Evolutionary conservation across 1,140 invertebrate species (phyloP), one percentile per base, ranked within the genome.

Genomic region (Drosophila sechellia): DNA sequence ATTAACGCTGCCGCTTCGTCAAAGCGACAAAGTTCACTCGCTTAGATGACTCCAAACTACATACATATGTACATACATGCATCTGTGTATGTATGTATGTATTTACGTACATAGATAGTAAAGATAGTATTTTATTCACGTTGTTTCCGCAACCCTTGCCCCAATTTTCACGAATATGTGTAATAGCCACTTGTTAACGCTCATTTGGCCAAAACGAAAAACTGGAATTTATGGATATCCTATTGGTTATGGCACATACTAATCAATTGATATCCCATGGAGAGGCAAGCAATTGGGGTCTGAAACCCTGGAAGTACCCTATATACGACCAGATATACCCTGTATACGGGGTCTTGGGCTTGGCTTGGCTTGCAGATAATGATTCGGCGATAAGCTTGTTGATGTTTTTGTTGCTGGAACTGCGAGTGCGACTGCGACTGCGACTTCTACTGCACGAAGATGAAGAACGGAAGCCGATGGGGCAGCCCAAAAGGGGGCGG

Each of bases 391-490:
- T 85, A 85, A 85, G 81, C 56, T 84, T 83, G 79, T 84, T 84
- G 77, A 86, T 85, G 81, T 85, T 86, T 81, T 87, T 78, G 76
- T 84, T 83, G 71, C 80, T 66, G 70, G 31, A 54, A 20, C 50
- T 58, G 48, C 58, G 34, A 46, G 48, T 25, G 22, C 48, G 69
- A 68, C 35, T 61, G 71, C 58, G 61, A 65, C 57, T 79, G 77
- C 63, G 80, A 15, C 13, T 15, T 15, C 39, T 12, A 37, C 11
- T 12, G 35, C 37, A 39, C 1, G 37, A 39, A 85, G 81, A 85
- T 65, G 77, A 85, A 86, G 83, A 85, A 86, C 81, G 78, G 81
- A 85, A 85, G 77, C 79, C 70, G 61, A 65, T 61, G 73, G 72
- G 49, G 49, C 73, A 68, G 53, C 49, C 55, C 50, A 55, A 42